These are phyloP conservation scores for Etia nguti DNA, from an alignment of 2,113 vertebrate species.

Conservation along the genomic window DNA sequence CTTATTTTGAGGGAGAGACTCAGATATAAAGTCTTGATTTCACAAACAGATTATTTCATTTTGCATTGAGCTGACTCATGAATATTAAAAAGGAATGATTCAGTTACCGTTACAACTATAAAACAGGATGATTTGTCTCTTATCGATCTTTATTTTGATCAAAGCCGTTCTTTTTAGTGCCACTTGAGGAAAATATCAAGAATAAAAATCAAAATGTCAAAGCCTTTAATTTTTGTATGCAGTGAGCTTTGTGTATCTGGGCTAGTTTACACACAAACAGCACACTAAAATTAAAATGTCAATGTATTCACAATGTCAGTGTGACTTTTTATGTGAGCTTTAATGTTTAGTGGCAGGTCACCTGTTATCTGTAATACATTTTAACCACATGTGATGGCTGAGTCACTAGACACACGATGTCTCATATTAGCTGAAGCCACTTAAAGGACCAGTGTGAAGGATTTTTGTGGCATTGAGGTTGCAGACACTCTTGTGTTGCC, in stretches of 20 bases:
- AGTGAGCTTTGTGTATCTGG: neutral
- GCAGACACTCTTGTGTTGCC: neutral
- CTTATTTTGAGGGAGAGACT: neutral
- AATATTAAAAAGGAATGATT: neutral
- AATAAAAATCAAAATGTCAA: neutral
- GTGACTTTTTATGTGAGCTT: neutral
- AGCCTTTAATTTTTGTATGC: neutral
- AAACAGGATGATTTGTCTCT: neutral
- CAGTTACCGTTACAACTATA: neutral
- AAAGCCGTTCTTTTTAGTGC: neutral
- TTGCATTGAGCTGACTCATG: neutral
- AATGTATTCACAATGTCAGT: neutral
- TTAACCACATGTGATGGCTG: neutral
- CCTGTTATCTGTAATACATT: neutral
- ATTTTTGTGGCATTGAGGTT: neutral
- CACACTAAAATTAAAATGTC: constrained; percentile 2
- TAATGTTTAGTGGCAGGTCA: neutral
- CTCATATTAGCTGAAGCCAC: neutral
- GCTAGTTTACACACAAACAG: neutral
- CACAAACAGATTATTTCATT: neutral
- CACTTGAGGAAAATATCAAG: neutral
- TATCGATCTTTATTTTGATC: neutral
- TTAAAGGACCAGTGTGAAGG: neutral
- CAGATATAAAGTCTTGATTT: neutral
- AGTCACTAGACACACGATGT: neutral